Evolutionary conservation across 2,797 vertebrate species (phyloP).

Genomic region (Karalla daura): DNA sequence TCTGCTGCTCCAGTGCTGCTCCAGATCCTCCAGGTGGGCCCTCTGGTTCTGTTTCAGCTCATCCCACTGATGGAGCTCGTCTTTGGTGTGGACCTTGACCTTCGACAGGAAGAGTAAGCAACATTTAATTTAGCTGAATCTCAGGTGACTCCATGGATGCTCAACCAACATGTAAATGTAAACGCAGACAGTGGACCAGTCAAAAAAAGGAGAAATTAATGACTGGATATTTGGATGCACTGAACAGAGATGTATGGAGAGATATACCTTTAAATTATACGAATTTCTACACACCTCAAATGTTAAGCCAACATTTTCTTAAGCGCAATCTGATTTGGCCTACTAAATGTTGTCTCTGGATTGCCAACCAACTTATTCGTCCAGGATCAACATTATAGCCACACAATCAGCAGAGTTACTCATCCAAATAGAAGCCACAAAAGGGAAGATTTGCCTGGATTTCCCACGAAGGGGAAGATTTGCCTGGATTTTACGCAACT

Average conservation of each 20-base stretch:
- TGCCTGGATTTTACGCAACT: too few relatives aligned
- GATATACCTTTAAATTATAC: too few relatives aligned
- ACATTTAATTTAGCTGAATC: not conserved
- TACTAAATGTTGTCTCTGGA: too few relatives aligned
- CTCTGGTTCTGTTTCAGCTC: slow-evolving; percentile 84
- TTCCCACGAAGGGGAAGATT: too few relatives aligned
- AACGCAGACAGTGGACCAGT: not conserved
- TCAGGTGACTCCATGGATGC: not conserved
- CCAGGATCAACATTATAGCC: too few relatives aligned
- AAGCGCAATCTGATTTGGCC: too few relatives aligned
- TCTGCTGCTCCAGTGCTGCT: slow-evolving; percentile 75
- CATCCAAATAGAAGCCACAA: too few relatives aligned
- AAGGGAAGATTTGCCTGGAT: too few relatives aligned
- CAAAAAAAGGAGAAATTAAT: not conserved
- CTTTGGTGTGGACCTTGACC: slow-evolving; percentile 79
- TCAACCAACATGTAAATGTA: not conserved
- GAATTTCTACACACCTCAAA: too few relatives aligned
- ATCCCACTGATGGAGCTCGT: slow-evolving; percentile 83
- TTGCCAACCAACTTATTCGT: too few relatives aligned
- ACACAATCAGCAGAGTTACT: too few relatives aligned
- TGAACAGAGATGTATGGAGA: not conserved
- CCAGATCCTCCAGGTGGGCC: slow-evolving; percentile 75
- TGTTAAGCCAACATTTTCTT: too few relatives aligned
- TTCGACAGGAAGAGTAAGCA: slow-evolving; percentile 13
- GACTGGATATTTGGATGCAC: not conserved